Evolutionary conservation across 2,113 vertebrate genomes (phyloP).

Genomic region (Thermophis baileyi): DNA sequence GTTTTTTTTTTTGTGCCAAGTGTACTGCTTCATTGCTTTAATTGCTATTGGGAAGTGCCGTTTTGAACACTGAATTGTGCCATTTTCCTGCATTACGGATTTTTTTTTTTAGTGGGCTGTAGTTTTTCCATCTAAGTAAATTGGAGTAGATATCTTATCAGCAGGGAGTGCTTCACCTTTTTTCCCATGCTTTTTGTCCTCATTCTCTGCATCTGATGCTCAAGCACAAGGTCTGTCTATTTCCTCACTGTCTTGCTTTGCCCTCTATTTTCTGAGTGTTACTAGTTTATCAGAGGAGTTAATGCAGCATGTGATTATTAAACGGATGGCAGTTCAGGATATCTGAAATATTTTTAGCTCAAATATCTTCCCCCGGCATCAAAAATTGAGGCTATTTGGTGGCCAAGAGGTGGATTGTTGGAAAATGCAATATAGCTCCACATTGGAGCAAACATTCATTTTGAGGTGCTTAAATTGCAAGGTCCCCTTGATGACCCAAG

Average conservation of each 20-base stretch:
- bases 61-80: not conserved
- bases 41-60: not conserved
- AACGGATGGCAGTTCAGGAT: conserved; percentile 21
- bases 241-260: not conserved
- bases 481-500: not conserved
- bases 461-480: not conserved
- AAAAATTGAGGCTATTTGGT: not conserved
- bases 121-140: conserved; percentile 8
- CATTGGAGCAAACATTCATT: not conserved
- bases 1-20: not conserved
- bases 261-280: conserved; percentile 34
- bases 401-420: not conserved
- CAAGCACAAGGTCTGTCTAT: conserved; percentile 3
- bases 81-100: not conserved
- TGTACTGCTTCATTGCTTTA: not conserved
- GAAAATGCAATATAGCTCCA: not conserved
- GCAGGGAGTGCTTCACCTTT: conserved; percentile 3
- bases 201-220: conserved; percentile 4
- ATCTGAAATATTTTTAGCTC: conserved; percentile 36
- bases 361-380: conserved; percentile 1
- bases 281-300: conserved; percentile 17
- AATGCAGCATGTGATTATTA: conserved; percentile 36
- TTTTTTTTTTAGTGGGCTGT: not conserved
- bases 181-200: conserved; percentile 1
- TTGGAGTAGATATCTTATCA: not conserved